Percentiles rank a stretch among this genome's conserved stretches.
Evolutionary conservation across 2,113 vertebrate species (phyloP).

Genomic region (Sakesphorus luctuosus): DNA sequence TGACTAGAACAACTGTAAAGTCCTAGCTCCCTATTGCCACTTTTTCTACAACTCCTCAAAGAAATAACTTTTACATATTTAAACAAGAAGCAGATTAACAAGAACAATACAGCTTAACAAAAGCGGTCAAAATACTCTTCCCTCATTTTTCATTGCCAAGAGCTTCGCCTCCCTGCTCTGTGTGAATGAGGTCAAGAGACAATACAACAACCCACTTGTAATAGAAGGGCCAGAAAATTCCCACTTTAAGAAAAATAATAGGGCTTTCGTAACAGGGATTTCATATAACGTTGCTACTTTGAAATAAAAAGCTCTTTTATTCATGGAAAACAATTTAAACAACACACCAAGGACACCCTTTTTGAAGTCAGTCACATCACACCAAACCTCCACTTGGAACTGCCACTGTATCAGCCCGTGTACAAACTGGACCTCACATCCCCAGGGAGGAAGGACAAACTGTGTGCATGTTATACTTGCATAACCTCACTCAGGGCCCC

Average conservation of each 20-base stretch:
- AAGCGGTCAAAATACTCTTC: neutral
- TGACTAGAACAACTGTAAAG: neutral
- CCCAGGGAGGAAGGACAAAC: neutral
- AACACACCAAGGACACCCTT: neutral
- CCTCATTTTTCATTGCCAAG: neutral
- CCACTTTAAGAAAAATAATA: neutral
- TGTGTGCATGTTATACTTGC: fast-evolving
- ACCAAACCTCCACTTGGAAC: neutral
- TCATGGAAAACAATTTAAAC: neutral
- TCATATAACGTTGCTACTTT: neutral
- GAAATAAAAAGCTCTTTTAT: neutral
- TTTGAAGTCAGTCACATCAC: neutral
- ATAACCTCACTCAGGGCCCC: neutral
- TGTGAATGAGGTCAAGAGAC: neutral
- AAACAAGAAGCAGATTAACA: neutral
- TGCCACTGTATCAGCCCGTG: fast-evolving
- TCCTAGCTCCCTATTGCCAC: neutral
- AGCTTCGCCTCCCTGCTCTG: fast-evolving
- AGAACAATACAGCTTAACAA: neutral
- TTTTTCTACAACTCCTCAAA: neutral
- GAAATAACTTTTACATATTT: neutral
- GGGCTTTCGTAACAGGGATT: neutral
- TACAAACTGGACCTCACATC: neutral
- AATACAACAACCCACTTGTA: neutral
- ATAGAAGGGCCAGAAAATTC: neutral